Evolutionary conservation across 1,140 invertebrate species (phyloP).

Genomic region (Pygmarrhopalites habei): DNA sequence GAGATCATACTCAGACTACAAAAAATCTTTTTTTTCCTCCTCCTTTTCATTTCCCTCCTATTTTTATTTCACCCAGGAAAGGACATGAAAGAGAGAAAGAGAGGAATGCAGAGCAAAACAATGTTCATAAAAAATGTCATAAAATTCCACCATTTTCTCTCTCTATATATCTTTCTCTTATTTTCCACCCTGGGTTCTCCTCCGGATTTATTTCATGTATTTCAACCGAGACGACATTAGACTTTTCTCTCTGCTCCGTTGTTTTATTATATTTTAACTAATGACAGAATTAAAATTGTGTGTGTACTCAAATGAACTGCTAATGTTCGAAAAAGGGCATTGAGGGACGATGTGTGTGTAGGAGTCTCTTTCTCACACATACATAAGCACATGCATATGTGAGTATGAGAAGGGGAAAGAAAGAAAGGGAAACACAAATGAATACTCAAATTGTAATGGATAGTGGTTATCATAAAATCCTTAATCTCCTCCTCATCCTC

Average conservation of each 20-base stretch:
- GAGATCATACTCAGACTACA: conserved; percentile 16
- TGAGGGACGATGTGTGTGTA: too few relatives aligned
- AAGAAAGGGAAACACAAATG: too few relatives aligned
- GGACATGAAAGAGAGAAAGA: not conserved
- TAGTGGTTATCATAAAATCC: too few relatives aligned
- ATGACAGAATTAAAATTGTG: not conserved
- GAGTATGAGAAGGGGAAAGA: too few relatives aligned
- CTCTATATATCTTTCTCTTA: not conserved
- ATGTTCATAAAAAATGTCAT: not conserved
- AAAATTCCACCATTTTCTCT: not conserved
- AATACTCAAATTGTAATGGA: too few relatives aligned
- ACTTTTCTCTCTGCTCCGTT: not conserved
- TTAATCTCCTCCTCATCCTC: too few relatives aligned
- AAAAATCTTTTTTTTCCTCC: conserved; percentile 10
- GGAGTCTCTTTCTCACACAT: too few relatives aligned
- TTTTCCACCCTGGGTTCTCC: not conserved
- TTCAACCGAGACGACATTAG: not conserved
- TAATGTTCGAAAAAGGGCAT: too few relatives aligned
- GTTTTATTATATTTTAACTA: not conserved
- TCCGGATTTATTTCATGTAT: not conserved
- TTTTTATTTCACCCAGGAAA: conserved; percentile 2
- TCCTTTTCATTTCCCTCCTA: not conserved
- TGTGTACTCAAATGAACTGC: too few relatives aligned
- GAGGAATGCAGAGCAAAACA: not conserved
- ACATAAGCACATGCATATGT: too few relatives aligned